Conservation (phyloP, 2,113 vertebrate species). For the Siphamia tubifer region DNA sequence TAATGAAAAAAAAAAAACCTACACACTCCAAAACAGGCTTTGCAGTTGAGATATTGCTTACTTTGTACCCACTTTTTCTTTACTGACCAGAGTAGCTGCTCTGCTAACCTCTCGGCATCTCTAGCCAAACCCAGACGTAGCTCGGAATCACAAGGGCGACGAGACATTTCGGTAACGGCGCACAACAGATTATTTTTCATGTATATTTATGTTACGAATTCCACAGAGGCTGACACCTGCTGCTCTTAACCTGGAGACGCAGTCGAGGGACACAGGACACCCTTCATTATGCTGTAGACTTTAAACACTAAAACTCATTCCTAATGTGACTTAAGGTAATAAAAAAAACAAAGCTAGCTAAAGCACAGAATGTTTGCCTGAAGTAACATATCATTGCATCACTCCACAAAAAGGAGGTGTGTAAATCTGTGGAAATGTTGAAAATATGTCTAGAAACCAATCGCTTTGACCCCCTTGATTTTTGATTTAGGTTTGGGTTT, state of each 20-base stretch:
- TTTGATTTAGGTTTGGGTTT: constrained; percentile 2
- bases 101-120: constrained; percentile 5
- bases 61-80: constrained; percentile 50
- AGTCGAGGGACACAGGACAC: constrained; percentile 1
- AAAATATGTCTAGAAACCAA: constrained; percentile 17
- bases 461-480: constrained; percentile 46
- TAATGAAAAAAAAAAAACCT: constrained; percentile 47
- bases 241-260: constrained; percentile 26
- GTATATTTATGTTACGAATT: constrained; percentile 50
- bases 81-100: constrained; percentile 66
- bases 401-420: constrained; percentile 26
- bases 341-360: constrained; percentile 38
- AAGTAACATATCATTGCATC: constrained; percentile 27
- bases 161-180: constrained; percentile 30
- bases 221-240: constrained; percentile 26
- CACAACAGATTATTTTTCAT: constrained; percentile 12
- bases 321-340: constrained; percentile 45
- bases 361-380: constrained; percentile 48
- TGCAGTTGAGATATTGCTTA: constrained; percentile 46
- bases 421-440: neutral
- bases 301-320: constrained; percentile 33
- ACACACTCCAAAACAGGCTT: constrained; percentile 58
- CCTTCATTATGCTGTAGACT: neutral
- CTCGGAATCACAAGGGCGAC: constrained; percentile 33
- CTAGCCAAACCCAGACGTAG: constrained; percentile 36